phyloP scores from a whole-genome alignment of 2,113 vertebrate species.

The Antigone vipio region DNA sequence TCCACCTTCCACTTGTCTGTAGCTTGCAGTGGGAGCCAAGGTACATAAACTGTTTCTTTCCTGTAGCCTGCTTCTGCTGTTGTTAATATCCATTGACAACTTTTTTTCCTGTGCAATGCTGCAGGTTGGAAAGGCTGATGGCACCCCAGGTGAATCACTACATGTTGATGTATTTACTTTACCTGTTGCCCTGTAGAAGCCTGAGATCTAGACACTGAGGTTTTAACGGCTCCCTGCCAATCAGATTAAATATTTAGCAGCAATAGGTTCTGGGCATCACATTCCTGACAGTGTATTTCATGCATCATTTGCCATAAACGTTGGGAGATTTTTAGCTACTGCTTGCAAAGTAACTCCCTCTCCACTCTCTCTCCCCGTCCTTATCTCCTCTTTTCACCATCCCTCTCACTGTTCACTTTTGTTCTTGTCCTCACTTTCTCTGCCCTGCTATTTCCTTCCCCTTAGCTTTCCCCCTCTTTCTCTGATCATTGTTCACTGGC shows the following conservation, averaged over 20 bases:
- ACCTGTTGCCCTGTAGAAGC: slow-evolving; percentile 33
- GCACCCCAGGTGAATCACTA: neutral
- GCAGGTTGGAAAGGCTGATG: neutral
- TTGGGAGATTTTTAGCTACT: neutral
- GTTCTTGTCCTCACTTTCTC: neutral
- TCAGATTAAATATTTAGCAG: slow-evolving; percentile 64
- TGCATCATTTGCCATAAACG: slow-evolving; percentile 45
- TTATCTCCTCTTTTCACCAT: neutral
- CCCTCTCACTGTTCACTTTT: neutral
- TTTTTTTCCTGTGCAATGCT: neutral
- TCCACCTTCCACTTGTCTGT: neutral
- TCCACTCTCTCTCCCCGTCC: neutral
- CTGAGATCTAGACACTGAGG: neutral
- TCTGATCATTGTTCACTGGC: neutral
- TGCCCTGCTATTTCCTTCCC: neutral
- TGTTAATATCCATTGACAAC: neutral
- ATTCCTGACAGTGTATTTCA: slow-evolving; percentile 50
- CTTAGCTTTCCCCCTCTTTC: neutral
- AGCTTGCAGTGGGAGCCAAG: neutral
- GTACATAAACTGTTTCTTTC: neutral
- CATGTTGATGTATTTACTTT: slow-evolving; percentile 25
- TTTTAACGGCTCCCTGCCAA: slow-evolving; percentile 37
- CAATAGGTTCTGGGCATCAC: slow-evolving; percentile 29
- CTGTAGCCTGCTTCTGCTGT: neutral
- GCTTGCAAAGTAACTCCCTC: neutral